A percentile compares a stretch with the other conserved stretches of the same genome.
phyloP scores from a whole-genome alignment of 2,888 invertebrate genomes.

The Sinohyriopsis cumingii region DNA sequence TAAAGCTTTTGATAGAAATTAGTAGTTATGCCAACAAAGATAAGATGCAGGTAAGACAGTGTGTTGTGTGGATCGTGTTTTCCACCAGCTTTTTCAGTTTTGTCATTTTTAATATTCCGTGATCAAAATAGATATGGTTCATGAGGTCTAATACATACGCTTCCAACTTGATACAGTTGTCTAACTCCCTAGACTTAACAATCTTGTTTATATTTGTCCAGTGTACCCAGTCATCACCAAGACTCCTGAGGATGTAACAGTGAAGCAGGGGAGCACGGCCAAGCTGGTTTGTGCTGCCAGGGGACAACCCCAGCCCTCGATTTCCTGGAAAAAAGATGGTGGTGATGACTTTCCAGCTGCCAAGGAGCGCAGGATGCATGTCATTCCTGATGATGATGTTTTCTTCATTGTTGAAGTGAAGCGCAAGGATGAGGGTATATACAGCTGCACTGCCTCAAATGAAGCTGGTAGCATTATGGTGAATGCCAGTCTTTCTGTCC shows the following conservation, averaged over 20 bases:
- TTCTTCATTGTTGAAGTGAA: constrained; percentile 95
- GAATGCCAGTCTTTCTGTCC: constrained; percentile 88
- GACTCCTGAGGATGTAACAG: constrained; percentile 87
- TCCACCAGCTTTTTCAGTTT: no score
- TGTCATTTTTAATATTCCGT: no score
- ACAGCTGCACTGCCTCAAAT: constrained; percentile 94
- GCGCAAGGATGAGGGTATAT: constrained; percentile 89
- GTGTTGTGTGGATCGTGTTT: no score
- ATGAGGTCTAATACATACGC: no score
- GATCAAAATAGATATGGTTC: no score
- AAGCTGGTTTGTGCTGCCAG: constrained; percentile 91
- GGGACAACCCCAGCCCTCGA: constrained; percentile 85
- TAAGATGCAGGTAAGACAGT: no score
- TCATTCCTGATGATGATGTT: constrained; percentile 91
- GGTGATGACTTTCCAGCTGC: constrained; percentile 89
- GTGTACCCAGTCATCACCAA: constrained; percentile 90
- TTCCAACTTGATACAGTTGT: no score
- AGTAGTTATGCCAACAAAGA: no score
- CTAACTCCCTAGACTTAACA: no score
- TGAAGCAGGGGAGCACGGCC: constrained; percentile 88
- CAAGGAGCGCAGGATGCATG: constrained; percentile 91
- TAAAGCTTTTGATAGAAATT: no score
- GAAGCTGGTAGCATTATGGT: constrained; percentile 89
- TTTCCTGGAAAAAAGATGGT: constrained; percentile 71
- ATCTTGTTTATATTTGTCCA: constrained; percentile 65